Evolutionary conservation across 2,797 vertebrate genomes (phyloP).

Genomic region (Syngnathus acus): DNA sequence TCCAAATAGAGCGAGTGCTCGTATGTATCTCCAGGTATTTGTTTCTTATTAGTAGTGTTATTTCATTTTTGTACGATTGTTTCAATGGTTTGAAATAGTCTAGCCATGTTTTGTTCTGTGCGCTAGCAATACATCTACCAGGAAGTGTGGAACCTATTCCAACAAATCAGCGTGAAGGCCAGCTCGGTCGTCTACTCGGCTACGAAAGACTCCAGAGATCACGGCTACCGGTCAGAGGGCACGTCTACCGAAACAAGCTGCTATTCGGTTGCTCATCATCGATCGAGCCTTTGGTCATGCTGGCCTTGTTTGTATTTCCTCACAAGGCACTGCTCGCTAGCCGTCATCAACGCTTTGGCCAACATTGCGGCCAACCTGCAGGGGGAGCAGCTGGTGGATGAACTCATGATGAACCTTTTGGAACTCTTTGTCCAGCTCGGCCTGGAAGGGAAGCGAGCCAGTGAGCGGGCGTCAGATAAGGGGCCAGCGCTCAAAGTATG

Average conservation of each 20-base stretch:
- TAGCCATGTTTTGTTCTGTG: constrained; percentile 6
- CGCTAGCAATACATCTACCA: constrained; percentile 94
- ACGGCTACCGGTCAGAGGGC: constrained; percentile 84
- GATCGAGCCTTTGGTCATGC: background rate
- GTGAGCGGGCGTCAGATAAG: constrained; percentile 92
- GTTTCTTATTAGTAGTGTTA: background rate
- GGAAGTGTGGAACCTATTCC: constrained; percentile 98
- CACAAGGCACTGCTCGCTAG: constrained; percentile 88
- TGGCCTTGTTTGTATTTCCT: background rate
- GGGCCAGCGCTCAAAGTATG: constrained; percentile 87
- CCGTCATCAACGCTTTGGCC: constrained; percentile 93
- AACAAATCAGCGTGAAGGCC: constrained; percentile 98
- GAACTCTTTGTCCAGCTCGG: constrained; percentile 96
- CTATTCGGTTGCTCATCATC: background rate
- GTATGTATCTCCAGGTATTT: background rate
- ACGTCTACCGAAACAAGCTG: too few species aligned
- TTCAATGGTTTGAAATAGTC: too few species aligned
- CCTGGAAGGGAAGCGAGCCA: constrained; percentile 92
- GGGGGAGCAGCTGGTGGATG: constrained; percentile 88
- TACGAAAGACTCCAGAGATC: constrained; percentile 90
- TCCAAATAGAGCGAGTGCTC: background rate
- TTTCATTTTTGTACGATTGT: too few species aligned
- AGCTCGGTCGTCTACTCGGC: constrained; percentile 94
- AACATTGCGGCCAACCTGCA: constrained; percentile 97
- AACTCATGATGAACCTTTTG: constrained; percentile 91